phyloP scores from a whole-genome alignment of 2,113 vertebrate species.

The Tenebrosternarchus preto region DNA sequence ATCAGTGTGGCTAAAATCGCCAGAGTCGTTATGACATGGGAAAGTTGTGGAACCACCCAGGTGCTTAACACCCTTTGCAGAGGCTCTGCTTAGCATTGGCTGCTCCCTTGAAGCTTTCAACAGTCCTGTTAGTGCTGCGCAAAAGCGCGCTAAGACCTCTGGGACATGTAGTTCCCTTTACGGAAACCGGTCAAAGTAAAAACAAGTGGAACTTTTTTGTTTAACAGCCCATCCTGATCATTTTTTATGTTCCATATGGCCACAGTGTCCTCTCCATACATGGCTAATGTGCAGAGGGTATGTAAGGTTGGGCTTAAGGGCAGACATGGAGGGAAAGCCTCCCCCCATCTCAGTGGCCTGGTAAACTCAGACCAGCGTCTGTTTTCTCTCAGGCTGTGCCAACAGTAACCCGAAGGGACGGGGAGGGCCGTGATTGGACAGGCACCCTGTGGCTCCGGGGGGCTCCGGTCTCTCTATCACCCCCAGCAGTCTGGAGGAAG shows the following conservation, averaged over 20 bases:
- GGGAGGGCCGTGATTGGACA: conserved; percentile 76
- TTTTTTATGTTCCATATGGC: no score
- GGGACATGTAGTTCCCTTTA: conserved; percentile 57
- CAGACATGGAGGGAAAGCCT: conserved; percentile 23
- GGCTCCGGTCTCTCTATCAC: conserved; percentile 76
- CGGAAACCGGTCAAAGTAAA: no score
- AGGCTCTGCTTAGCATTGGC: conserved; percentile 53
- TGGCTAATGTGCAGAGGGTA: not conserved
- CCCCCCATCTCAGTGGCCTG: conserved; percentile 54
- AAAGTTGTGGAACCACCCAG: conserved; percentile 57
- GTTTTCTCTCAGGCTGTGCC: conserved; percentile 82
- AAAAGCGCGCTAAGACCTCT: conserved; percentile 33
- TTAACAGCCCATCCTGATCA: no score
- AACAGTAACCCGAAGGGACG: conserved; percentile 80
- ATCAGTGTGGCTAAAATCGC: conserved; percentile 54
- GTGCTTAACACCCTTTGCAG: conserved; percentile 50
- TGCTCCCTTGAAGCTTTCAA: conserved; percentile 54
- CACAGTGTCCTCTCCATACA: conserved; percentile 40
- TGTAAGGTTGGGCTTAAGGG: conserved; percentile 5
- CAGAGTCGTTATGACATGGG: conserved; percentile 54
- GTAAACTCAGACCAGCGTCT: conserved; percentile 74
- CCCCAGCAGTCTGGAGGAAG: conserved; percentile 75
- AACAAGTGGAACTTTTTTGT: no score
- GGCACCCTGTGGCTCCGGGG: conserved; percentile 78
- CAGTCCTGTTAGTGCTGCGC: conserved; percentile 27